phyloP scores from a whole-genome alignment of 2,113 vertebrate genomes.

The Sitta europaea region DNA sequence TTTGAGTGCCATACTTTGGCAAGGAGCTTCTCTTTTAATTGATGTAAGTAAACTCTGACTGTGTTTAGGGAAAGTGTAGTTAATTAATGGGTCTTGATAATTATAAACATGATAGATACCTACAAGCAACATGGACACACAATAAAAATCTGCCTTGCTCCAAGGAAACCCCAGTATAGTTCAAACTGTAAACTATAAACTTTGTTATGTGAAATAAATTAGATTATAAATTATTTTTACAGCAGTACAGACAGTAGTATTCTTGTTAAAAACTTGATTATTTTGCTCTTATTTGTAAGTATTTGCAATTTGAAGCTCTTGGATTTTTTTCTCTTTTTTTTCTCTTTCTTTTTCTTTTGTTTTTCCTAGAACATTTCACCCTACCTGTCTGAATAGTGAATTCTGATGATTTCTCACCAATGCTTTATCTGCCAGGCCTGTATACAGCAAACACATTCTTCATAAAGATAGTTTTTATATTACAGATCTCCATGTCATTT shows the following conservation, averaged over 20 bases:
- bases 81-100: neutral
- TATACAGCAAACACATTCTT: neutral
- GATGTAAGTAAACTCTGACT: neutral
- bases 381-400: neutral
- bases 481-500: neutral
- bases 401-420: neutral
- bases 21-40: neutral
- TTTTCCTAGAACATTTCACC: neutral
- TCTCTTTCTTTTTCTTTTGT: rapidly evolving
- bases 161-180: neutral
- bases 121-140: neutral
- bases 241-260: neutral
- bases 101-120: neutral
- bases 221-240: neutral
- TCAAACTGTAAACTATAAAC: neutral
- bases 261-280: neutral
- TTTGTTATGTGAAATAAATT: neutral
- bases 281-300: neutral
- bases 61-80: neutral
- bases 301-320: neutral
- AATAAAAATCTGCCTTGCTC: neutral
- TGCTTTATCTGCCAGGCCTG: neutral
- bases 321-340: neutral
- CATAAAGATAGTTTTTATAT: neutral
- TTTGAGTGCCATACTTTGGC: neutral